A percentile compares a stretch with the other conserved stretches of the same genome.
These are phyloP conservation scores for Drosophila cracens DNA, from an alignment of 2,888 invertebrate species.

Conservation along the genomic window DNA sequence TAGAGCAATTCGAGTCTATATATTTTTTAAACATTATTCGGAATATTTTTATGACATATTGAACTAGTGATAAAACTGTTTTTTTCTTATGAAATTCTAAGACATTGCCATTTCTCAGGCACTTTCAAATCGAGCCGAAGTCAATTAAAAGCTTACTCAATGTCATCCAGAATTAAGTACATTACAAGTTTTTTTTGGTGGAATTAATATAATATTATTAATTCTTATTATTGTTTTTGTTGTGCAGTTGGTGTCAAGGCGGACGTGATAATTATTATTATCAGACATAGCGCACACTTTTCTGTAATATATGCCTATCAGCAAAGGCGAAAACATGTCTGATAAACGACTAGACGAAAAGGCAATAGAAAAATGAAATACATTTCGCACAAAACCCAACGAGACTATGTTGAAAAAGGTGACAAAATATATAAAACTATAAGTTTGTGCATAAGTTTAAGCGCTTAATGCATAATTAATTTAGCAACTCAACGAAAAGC, in stretches of 20 bases:
- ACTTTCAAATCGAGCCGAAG: not conserved
- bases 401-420: conserved; percentile 19
- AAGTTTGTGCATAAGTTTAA: conserved; percentile 14
- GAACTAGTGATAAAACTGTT: not conserved
- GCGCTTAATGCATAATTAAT: conserved; percentile 28
- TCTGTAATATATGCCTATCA: conserved; percentile 32
- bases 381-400: conserved; percentile 24
- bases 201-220: not conserved
- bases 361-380: conserved; percentile 10
- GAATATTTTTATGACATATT: not conserved
- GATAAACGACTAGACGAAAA: conserved; percentile 28
- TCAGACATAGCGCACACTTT: conserved; percentile 15
- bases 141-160: not conserved
- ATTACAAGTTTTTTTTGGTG: not conserved
- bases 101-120: not conserved
- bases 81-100: not conserved
- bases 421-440: conserved; percentile 14
- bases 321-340: conserved; percentile 1
- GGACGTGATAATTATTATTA: conserved; percentile 28
- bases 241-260: conserved; percentile 4
- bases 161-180: not conserved
- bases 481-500: conserved; percentile 10
- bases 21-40: not conserved
- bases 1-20: not conserved
- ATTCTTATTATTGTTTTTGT: not conserved